These are phyloP conservation scores for Peromyscus melanophrys DNA, from an alignment of 2,797 vertebrate genomes.

Conservation along the genomic window DNA sequence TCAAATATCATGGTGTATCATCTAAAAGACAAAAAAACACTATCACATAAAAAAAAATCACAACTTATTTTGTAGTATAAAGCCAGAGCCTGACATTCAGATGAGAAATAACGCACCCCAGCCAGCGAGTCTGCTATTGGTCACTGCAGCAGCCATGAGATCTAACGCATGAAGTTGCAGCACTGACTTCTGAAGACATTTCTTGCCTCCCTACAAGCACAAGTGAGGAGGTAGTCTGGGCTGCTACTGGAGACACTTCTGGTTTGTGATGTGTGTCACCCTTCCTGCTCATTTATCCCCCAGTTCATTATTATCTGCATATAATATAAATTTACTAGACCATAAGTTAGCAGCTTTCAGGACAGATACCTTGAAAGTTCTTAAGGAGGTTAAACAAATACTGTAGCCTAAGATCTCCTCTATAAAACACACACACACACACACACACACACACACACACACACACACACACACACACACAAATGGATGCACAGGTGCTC, in stretches of 20 bases:
- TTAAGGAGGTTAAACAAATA: constrained; percentile 75
- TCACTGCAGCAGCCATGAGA: constrained; percentile 54
- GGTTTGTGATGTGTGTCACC: constrained; percentile 5
- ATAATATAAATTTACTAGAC: constrained; percentile 60
- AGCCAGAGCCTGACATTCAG: neutral
- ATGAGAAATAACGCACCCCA: neutral
- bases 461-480: neutral
- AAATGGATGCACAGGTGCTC: neutral
- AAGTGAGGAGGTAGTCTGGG: neutral
- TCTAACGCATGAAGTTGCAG: constrained; percentile 22
- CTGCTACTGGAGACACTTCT: neutral
- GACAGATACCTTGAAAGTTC: constrained; percentile 69
- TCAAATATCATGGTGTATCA: constrained; percentile 63
- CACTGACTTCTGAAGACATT: neutral
- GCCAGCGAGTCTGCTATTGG: neutral
- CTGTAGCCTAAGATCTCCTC: neutral
- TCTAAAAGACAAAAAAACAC: constrained; percentile 55
- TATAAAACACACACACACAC: neutral
- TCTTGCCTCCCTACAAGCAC: neutral
- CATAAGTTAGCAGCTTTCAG: constrained; percentile 77
- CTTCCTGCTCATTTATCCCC: constrained; percentile 51
- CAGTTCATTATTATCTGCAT: constrained; percentile 73
- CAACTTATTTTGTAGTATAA: constrained; percentile 25
- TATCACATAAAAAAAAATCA: constrained; percentile 61
- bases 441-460: neutral